Base-by-base conservation (phyloP, 2,888 invertebrate species). In the Cotesia congregata region DNA sequence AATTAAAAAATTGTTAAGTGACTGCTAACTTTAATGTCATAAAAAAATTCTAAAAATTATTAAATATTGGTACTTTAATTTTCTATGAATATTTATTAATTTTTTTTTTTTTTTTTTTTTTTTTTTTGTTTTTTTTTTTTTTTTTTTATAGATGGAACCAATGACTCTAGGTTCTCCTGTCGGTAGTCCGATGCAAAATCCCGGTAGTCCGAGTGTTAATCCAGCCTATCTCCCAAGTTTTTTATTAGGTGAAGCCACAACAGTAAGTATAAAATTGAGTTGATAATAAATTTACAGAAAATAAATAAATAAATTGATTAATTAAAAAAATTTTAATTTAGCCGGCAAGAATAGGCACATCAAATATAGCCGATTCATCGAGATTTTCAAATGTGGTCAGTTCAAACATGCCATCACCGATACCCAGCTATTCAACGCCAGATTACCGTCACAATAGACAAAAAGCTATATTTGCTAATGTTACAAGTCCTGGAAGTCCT, bases 171-270 rank as follows among this genome's bases (percentile, higher is more conserved):
- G 96, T 79, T 90, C 90, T 41, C 90, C 90, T 0, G 87, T 88
- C n/a, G 88, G 88, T 60, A 95, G 95, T 88, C 94, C 95, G 1
- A 92, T 93, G 72, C 93, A 94, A 83, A 94, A 94, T 81, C 94
- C 95, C n/a, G 88, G 90, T 12, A 86, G 93, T 17, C 92, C 93
- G 38, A 93, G 92, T 80, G 91, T 92, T 60, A 92, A 92, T 84
- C 93, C 93, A 59, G 93, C 93, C 68, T 96, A 94, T 90, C 91
- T 96, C 83, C 96, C 96, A 69, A 93, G 94, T 78, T 96, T 94
- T 88, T 91, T 96, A 38, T 92, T 96, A 88, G 96, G 96, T 39
- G 95, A 95, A 88, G 91, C 92, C 68, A 92, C 92, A 83, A 90
- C 91, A 30, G 92, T 90, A 83, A 80, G 74, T 79, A 50, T 70